Percentiles rank a stretch among this genome's conserved stretches.
Conservation (phyloP, 2,888 invertebrate genomes). For the Phymatocera aterrima region DNA sequence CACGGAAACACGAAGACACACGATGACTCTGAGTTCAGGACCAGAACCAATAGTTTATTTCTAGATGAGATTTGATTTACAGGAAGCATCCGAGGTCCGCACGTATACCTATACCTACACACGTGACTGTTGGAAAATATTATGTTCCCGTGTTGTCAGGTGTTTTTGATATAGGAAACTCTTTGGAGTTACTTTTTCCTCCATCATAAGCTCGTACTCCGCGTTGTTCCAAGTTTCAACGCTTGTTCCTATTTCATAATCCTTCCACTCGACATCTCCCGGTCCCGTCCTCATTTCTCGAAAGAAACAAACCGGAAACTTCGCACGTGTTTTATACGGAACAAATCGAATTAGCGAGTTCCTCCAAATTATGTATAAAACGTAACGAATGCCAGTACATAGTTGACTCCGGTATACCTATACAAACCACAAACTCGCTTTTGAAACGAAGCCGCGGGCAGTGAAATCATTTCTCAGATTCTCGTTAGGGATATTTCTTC, state of each 20-base stretch:
- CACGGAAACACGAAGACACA: constrained; percentile 28
- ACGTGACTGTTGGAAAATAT: constrained; percentile 30
- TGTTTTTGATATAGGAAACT: constrained; percentile 45
- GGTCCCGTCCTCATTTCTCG: background rate
- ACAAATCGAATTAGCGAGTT: constrained; percentile 38
- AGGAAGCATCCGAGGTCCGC: constrained; percentile 5
- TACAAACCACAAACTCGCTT: background rate
- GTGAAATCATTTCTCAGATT: constrained; percentile 50
- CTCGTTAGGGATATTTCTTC: constrained; percentile 54
- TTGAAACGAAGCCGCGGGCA: constrained; percentile 28
- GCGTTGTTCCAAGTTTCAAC: background rate
- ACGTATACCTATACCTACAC: background rate
- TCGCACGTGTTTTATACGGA: background rate
- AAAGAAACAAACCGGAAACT: constrained; percentile 21
- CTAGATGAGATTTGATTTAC: constrained; percentile 38
- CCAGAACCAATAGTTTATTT: constrained; percentile 39
- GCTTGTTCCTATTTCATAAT: constrained; percentile 39
- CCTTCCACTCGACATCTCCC: background rate
- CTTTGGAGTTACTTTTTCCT: constrained; percentile 41
- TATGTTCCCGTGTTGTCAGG: constrained; percentile 31
- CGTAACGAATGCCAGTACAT: background rate
- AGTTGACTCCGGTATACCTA: background rate
- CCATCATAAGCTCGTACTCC: background rate
- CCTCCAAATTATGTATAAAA: background rate
- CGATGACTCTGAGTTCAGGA: background rate